A percentile compares a stretch with the other conserved stretches of the same genome.
phyloP scores from a whole-genome alignment of 2,113 vertebrate genomes.

The Rhabdornis inornatus region DNA sequence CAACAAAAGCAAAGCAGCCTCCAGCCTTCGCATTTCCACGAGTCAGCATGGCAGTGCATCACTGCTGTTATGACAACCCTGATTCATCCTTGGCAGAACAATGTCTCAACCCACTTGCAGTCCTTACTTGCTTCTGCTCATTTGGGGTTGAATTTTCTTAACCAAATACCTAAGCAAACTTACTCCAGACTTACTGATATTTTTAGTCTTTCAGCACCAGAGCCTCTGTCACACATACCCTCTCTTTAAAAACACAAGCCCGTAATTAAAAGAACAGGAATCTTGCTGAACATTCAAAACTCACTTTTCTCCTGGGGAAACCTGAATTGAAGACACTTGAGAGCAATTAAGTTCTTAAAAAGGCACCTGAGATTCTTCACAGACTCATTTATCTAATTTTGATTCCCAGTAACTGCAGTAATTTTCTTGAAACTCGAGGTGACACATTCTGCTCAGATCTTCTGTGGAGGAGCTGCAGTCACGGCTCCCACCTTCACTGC shows the following conservation, averaged over 20 bases:
- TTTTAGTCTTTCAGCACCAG: neutral
- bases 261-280: neutral
- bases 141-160: neutral
- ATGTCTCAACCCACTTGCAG: neutral
- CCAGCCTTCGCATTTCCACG: neutral
- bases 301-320: neutral
- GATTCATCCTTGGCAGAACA: neutral
- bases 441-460: neutral
- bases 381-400: neutral
- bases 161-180: neutral
- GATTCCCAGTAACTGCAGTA: neutral
- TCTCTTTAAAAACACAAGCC: neutral
- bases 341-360: neutral
- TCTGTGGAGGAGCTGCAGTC: neutral
- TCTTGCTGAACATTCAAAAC: neutral
- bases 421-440: neutral
- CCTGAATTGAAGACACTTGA: neutral
- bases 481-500: neutral
- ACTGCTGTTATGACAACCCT: neutral
- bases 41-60: rapidly evolving
- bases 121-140: neutral
- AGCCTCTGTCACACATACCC: neutral
- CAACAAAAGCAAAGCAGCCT: neutral
- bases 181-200: neutral
- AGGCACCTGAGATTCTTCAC: neutral